Base-by-base conservation (phyloP, 2,113 vertebrate genomes). In the Azemiops feae region DNA sequence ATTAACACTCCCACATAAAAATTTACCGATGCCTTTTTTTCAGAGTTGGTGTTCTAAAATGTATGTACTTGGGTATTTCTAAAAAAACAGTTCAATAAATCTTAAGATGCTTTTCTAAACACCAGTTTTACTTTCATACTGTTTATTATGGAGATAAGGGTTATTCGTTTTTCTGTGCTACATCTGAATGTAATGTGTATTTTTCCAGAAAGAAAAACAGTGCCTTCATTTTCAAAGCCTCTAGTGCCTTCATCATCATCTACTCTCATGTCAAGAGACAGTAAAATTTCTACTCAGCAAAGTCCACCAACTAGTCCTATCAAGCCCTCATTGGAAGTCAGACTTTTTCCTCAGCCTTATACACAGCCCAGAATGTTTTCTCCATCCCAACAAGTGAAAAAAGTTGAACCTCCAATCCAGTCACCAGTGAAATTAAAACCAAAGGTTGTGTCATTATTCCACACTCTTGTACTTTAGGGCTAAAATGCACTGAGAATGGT, bases 221-320 rank as follows among this genome's bases (percentile, higher is more conserved):
- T 99, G 99, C 99, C 99, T 99, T 99, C 96, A 69, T 98, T 97
- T 98, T 97, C 97, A 97, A 97, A 96, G 97, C 98, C 96, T 1
- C 97, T 98, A 97, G 99, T 99, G 99, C 99, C 99, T 99, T 99
- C 98, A 93, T 96, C 98, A 94, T 96, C 98, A 95, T 97, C 97
- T 90, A 98, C 97, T 95, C 96, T 98, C 69, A 95, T 97, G 47
- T 69, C 97, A 54, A 93, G 91, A 25, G 98, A 99, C 97, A 98
- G 97, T 96, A 98, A 98, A 97, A 96, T 92, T 52, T 92, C 97
- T 69, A 92, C 94, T 30, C 93, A 96, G 0, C 97, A 96, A 92
- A 99, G 98, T 97, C 98, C 98, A 94, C 98, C 98, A 10, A 96
- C 97, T 96, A 99, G 98, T 93, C 98, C 98, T 0, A 95, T 97